Percentiles rank a stretch among this genome's conserved stretches.
Evolutionary conservation across 2,888 invertebrate species (phyloP).

Genomic region (Pilophorus perplexus): DNA sequence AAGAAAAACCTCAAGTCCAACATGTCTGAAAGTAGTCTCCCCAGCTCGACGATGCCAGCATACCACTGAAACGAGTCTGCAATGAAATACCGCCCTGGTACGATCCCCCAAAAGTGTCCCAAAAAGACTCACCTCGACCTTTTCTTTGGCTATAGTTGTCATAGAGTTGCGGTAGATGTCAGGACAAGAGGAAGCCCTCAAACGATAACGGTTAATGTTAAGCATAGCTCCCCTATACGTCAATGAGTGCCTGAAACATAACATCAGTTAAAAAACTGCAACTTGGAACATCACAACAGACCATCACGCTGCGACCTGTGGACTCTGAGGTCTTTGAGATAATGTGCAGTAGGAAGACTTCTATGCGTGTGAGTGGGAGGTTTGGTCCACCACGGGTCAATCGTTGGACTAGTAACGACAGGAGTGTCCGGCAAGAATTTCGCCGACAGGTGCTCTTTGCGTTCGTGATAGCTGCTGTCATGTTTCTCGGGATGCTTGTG

Average conservation of each 20-base stretch:
- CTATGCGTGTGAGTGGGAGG: conserved; percentile 35
- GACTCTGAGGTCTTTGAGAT: conserved; percentile 69
- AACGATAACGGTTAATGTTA: conserved; percentile 74
- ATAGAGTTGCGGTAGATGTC: conserved; percentile 84
- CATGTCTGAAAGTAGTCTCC: conserved; percentile 73
- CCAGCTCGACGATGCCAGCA: conserved; percentile 72
- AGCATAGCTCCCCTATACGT: conserved; percentile 84
- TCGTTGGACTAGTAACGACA: conserved; percentile 40
- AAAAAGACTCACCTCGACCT: conserved; percentile 55
- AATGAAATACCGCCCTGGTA: too few relatives aligned
- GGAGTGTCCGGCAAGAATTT: conserved; percentile 43
- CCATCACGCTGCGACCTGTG: too few relatives aligned
- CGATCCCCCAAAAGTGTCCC: not conserved
- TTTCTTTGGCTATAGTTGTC: conserved; percentile 79
- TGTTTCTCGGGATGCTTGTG: not conserved
- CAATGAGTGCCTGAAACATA: conserved; percentile 62
- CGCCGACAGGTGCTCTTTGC: conserved; percentile 44
- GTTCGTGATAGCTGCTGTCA: not conserved
- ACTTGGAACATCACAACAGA: not conserved
- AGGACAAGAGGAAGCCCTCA: conserved; percentile 84
- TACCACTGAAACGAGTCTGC: too few relatives aligned
- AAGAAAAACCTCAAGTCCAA: conserved; percentile 77
- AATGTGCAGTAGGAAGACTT: conserved; percentile 62
- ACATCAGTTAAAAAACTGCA: too few relatives aligned
- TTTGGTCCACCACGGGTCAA: conserved; percentile 44